Base-by-base conservation (phyloP, 2,797 vertebrate species). In the Alcedo atthis region DNA sequence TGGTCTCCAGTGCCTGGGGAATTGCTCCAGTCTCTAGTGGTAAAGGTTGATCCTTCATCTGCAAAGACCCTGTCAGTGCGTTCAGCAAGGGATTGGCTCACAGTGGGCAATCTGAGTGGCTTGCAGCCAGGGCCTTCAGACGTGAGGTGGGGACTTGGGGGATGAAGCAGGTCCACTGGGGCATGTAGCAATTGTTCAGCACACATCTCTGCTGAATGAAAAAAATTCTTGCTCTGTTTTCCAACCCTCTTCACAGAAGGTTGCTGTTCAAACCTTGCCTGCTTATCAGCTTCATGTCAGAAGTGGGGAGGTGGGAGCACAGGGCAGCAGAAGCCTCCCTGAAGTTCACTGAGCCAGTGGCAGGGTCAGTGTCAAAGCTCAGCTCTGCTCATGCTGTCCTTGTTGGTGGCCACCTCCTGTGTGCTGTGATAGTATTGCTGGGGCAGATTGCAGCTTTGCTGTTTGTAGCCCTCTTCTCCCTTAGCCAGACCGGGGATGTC, bases 151-250 rank as follows among this genome's bases (percentile, higher is more conserved):
- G 12, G 12, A 10, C 46, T 61, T 3, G 0, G 26, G 5, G 45
- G 4, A 7, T 28, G 71, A 25, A 28, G 16, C 1, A 24, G 9
- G 5, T 32, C 30, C 3, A 0, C 18, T 54, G 49, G 26, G n/a
- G 15, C 67, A 40, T 0, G 0, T 1, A 33, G 33, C 37, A 15
- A 8, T 8, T 26, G 22, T 5, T 19, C 45, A 48, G 3, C 6
- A 1, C 0, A 2, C 35, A 9, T 66, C 4, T 66, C 19, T 75
- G 25, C 33, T 2, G 5, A 10, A 4, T 5, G 19, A 30, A 15
- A 45, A 45, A 58, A 48, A 8, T 33, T 58, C 49, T 63, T 78
- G 22, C 24, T 59, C 37, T 46, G 35, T 21, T 58, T 53, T 40
- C 51, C 25, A 67, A 4, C 42, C 5, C 4, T 77, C 37, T 46